Conservation (phyloP, 2,888 invertebrate genomes). For the Ischnura elegans region DNA sequence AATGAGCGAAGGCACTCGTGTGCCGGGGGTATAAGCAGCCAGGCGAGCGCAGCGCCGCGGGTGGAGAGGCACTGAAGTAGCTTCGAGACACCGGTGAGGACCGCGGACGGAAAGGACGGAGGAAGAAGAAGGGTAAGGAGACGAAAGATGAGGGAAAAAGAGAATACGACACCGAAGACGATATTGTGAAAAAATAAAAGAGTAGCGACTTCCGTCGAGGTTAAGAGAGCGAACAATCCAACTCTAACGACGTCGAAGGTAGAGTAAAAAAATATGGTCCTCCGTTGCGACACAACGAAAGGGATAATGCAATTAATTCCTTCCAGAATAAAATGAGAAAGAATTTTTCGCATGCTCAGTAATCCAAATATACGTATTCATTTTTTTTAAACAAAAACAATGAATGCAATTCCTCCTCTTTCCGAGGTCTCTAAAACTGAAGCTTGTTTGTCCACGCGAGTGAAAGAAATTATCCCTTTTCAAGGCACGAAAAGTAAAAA, state of each 20-base stretch:
- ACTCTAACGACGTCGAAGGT: neutral
- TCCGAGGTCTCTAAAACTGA: too few relatives aligned
- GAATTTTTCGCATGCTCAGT: too few relatives aligned
- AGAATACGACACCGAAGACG: neutral
- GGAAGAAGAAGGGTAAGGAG: neutral
- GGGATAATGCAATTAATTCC: neutral
- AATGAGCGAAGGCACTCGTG: constrained; percentile 16
- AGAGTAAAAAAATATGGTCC: too few relatives aligned
- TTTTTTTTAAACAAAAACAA: neutral
- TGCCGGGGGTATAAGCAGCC: neutral
- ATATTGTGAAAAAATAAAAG: neutral
- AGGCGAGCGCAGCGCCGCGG: neutral
- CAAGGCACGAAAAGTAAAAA: too few relatives aligned
- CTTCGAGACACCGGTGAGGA: neutral
- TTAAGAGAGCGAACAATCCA: neutral
- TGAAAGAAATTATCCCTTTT: too few relatives aligned
- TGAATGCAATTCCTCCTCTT: too few relatives aligned
- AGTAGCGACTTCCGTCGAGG: neutral
- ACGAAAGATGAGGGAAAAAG: neutral
- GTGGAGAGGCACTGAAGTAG: neutral
- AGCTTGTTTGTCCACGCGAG: too few relatives aligned
- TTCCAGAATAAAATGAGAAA: neutral
- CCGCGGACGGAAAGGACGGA: neutral
- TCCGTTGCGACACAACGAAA: neutral
- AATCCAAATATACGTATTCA: neutral